These are phyloP conservation scores for Gasteruption jaculator DNA, from an alignment of 2,888 invertebrate genomes.

Conservation along the genomic window DNA sequence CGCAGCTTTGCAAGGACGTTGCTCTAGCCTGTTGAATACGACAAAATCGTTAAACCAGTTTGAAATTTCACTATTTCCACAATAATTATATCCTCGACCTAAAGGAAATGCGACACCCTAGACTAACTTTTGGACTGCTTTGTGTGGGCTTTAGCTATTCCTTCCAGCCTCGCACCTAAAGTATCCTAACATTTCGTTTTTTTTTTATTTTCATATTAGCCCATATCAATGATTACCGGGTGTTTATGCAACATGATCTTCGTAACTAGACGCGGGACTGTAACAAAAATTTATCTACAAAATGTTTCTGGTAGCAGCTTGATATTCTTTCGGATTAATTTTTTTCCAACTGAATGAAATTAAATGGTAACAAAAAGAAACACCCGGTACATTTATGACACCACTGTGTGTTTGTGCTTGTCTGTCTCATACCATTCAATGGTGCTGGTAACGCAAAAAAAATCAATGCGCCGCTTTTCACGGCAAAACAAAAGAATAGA, in stretches of 20 bases:
- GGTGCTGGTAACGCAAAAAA: slow-evolving; percentile 18
- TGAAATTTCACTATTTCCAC: too few relatives aligned
- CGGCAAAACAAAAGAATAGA: slow-evolving; percentile 18
- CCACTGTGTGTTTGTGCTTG: slow-evolving; percentile 51
- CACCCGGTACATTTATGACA: slow-evolving; percentile 50
- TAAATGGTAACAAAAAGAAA: slow-evolving; percentile 29
- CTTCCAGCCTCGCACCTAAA: slow-evolving; percentile 49
- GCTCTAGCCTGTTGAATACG: slow-evolving; percentile 80
- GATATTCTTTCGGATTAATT: slow-evolving; percentile 17
- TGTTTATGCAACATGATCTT: slow-evolving; percentile 37
- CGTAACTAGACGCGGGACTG: too few relatives aligned
- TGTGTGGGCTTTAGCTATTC: slow-evolving; percentile 50
- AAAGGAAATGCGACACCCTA: slow-evolving; percentile 33
- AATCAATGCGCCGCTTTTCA: slow-evolving; percentile 3
- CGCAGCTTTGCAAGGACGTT: slow-evolving; percentile 91
- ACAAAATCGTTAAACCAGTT: slow-evolving; percentile 27
- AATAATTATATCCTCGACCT: too few relatives aligned
- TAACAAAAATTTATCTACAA: too few relatives aligned
- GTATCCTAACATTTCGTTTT: slow-evolving; percentile 26
- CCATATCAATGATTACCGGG: slow-evolving; percentile 51
- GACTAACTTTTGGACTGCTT: slow-evolving; percentile 41
- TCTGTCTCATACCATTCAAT: slow-evolving; percentile 41
- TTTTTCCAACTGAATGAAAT: slow-evolving; percentile 7
- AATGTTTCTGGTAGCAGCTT: slow-evolving; percentile 15
- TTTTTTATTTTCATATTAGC: slow-evolving; percentile 31